These are phyloP conservation scores for Monopis laevigella DNA, from an alignment of 2,888 invertebrate species.

Conservation along the genomic window DNA sequence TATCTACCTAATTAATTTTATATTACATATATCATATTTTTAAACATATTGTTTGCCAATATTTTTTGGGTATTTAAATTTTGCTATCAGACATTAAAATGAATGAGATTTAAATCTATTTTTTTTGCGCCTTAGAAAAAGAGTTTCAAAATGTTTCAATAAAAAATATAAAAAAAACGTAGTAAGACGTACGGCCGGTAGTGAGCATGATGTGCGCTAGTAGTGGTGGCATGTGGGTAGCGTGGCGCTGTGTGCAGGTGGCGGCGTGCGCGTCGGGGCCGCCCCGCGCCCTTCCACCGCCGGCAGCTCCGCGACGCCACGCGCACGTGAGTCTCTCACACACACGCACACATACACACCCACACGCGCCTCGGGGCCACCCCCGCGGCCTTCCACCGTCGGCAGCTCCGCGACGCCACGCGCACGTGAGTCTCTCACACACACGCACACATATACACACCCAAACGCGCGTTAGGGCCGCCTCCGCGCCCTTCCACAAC, in stretches of 20 bases:
- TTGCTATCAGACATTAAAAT: too few species aligned
- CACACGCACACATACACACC: too few species aligned
- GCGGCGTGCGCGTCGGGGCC: conserved; percentile 51
- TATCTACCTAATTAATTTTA: too few species aligned
- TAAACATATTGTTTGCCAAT: too few species aligned
- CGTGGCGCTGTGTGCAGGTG: conserved; percentile 42
- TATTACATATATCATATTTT: too few species aligned
- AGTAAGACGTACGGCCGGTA: background rate
- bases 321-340: too few species aligned
- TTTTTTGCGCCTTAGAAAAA: too few species aligned
- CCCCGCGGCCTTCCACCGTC: conserved; percentile 20
- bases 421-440: background rate
- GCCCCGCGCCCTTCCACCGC: conserved; percentile 68
- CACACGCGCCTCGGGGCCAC: conserved; percentile 39
- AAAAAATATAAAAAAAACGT: too few species aligned
- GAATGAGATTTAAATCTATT: too few species aligned
- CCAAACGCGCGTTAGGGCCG: too few species aligned
- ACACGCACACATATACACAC: conserved; percentile 26
- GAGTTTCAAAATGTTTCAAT: too few species aligned
- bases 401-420: background rate
- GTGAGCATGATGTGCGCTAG: background rate
- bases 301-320: conserved; percentile 52
- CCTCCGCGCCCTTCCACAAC: conserved; percentile 59
- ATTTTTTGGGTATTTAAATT: too few species aligned
- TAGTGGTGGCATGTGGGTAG: conserved; percentile 18